Base-by-base conservation (phyloP, 1,140 invertebrate species). In the Pteromalus puparum region DNA sequence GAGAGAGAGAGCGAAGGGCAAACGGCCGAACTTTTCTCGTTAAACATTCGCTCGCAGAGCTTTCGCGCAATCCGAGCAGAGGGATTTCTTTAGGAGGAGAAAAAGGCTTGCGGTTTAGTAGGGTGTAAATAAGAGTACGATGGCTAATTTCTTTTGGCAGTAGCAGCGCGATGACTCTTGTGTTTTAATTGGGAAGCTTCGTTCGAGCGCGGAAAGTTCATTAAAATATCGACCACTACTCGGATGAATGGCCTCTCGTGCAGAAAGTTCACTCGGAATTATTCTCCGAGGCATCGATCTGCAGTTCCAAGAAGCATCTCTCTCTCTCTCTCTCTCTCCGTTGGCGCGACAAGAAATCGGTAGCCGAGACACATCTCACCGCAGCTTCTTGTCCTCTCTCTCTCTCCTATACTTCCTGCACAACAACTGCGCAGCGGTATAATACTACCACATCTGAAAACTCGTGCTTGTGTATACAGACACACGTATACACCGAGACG, bases 21-120 rank as follows among this genome's bases (percentile, higher is more conserved):
- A 46, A 24, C 21, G n/a, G 48, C 26, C 48, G 83, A 90, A 90
- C 84, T 90, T 89, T 90, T 87, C 89, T 89, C 89, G 87, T 90
- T 90, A 89, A 42, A 89, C 86, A 88, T 88, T 88, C 85, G 79
- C 65, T 48, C 26, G 7, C 70, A 12, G 67, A 24, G 53, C 30
- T 78, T 78, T 79, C 48, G 53, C 24, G 48, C 53, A 21, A 26
- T 67, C 46, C 18, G 15, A 13, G 15, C 9, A 5, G 15, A 18
- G 46, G 3, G 46, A 48, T 18, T 48, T 48, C 46, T 48, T 18
- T 6, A 1, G 46, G 15, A 15, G 15, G 1, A 48, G 4, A 48
- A 61, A 53, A 53, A n/a, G 4, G 53, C 21, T 61, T 6, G 53
- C 21, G 6, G 48, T 53, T 10, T 53, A 10, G 48, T 0, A 18